Evolutionary conservation across 1,140 invertebrate genomes (phyloP), one percentile per base, ranked within the genome.

Genomic region (Leptinotarsa defecta): DNA sequence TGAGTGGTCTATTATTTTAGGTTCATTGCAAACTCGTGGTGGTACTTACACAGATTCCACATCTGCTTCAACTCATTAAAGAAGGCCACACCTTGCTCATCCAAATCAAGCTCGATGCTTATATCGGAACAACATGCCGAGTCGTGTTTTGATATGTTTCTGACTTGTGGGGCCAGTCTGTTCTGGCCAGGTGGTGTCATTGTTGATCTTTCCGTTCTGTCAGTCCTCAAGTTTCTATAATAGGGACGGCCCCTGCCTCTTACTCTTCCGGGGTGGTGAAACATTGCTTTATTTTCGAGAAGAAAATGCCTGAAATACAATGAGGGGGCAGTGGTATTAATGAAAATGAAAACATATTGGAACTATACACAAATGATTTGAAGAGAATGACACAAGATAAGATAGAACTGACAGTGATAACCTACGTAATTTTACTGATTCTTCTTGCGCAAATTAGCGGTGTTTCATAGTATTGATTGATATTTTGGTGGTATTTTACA

Each of bases 71-170:
- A 62, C 5, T 80, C 77, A 24, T 78, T 61, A 13, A 81, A 76
- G 75, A 81, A 81, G 1, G 5, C 49, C 15, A 48, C n/a, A 65
- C 76, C 74, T 13, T 71, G 27, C n/a, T 74, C 70, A 74, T 79
- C 77, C 62, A 82, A 77, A n/a, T 74, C 76, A 70, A 82, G 74
- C 62, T 71, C 70, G 34, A 82, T 75, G 48, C 68, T 77, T 62
- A 81, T 74, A 68, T 73, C 77, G 62, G 52, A 64, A 74, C 81
- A 82, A 74, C 80, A 81, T 61, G 78, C 81, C 76, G 78, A 77
- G 79, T 80, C 77, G 75, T 81, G 81, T 74, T 81, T 77, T 71
- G 76, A 77, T 81, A 80, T 80, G 77, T 77, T 79, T 27, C 11
- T 19, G 3, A 15, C 34, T 8, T 48, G n/a, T 20, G 34, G n/a